Evolutionary conservation across 2,797 vertebrate genomes (phyloP).

Genomic region (Calcarius lapponicus): DNA sequence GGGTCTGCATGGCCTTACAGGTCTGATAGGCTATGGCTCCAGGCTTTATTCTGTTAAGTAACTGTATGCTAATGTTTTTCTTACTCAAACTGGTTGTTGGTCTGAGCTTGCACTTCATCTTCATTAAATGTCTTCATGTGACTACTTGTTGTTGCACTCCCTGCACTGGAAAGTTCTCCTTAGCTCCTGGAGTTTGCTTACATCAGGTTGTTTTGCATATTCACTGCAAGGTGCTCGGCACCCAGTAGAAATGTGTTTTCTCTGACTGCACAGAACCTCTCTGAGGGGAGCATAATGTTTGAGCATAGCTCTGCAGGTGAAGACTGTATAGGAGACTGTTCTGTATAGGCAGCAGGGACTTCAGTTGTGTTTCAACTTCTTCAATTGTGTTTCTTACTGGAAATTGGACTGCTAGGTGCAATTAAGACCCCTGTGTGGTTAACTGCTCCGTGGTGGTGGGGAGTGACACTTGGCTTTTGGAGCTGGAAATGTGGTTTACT

Average conservation of each 20-base stretch:
- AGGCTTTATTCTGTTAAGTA: not conserved
- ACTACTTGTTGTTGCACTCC: not conserved
- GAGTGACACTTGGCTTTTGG: not conserved
- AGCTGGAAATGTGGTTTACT: not conserved
- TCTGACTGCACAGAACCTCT: not conserved
- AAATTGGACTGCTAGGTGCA: not conserved
- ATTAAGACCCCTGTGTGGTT: not conserved
- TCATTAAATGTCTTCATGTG: not conserved
- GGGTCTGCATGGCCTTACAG: not conserved
- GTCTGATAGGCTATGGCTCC: not conserved
- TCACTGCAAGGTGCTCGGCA: not conserved
- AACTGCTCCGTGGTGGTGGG: not conserved
- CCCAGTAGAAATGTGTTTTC: not conserved
- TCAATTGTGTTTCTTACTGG: not conserved
- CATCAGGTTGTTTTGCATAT: not conserved
- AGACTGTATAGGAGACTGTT: not conserved
- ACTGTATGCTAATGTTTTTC: not conserved
- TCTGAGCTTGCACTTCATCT: not conserved
- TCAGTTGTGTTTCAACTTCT: not conserved
- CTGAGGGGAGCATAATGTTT: not conserved
- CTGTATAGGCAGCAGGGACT: not conserved
- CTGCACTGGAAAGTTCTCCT: not conserved
- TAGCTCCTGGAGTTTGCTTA: not conserved
- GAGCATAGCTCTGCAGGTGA: not conserved
- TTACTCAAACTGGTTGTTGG: not conserved